A percentile compares a stretch with the other conserved stretches of the same genome.
These are phyloP conservation scores for Eueides isabella DNA, from an alignment of 1,140 invertebrate species.

Conservation along the genomic window DNA sequence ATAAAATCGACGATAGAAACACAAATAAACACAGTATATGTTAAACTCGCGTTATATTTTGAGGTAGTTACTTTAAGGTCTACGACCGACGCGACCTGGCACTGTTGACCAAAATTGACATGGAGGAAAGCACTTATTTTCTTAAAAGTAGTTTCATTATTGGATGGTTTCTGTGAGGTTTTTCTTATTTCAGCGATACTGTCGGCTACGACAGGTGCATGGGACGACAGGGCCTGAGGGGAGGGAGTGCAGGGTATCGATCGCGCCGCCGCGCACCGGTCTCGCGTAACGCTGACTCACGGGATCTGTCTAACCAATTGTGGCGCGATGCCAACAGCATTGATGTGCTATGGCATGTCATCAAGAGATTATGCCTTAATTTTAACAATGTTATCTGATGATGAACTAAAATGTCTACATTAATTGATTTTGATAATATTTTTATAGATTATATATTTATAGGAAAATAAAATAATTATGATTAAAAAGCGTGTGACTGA, in stretches of 20 bases:
- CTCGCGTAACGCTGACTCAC: constrained; percentile 70
- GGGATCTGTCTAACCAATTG: constrained; percentile 52
- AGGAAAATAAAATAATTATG: no score
- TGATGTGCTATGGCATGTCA: constrained; percentile 55
- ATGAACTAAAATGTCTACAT: background rate
- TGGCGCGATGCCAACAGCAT: constrained; percentile 65
- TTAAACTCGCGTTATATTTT: constrained; percentile 44
- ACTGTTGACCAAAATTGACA: constrained; percentile 57
- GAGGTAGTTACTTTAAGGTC: constrained; percentile 58
- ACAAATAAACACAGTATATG: constrained; percentile 55
- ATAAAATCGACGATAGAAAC: constrained; percentile 55
- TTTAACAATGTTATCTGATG: constrained; percentile 27
- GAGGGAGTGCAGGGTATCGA: constrained; percentile 63
- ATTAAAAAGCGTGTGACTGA: no score
- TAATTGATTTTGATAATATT: no score
- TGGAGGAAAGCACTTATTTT: constrained; percentile 46
- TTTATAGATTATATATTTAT: no score
- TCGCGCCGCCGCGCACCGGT: constrained; percentile 69
- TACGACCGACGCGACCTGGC: constrained; percentile 64
- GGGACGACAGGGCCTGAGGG: constrained; percentile 38
- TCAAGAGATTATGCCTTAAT: constrained; percentile 59
- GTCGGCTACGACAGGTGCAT: constrained; percentile 52
- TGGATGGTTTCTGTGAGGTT: constrained; percentile 43
- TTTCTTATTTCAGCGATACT: constrained; percentile 38
- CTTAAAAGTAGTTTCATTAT: constrained; percentile 41